Evolutionary conservation across 2,797 vertebrate genomes (phyloP).

Genomic region (Harpagifer antarcticus): DNA sequence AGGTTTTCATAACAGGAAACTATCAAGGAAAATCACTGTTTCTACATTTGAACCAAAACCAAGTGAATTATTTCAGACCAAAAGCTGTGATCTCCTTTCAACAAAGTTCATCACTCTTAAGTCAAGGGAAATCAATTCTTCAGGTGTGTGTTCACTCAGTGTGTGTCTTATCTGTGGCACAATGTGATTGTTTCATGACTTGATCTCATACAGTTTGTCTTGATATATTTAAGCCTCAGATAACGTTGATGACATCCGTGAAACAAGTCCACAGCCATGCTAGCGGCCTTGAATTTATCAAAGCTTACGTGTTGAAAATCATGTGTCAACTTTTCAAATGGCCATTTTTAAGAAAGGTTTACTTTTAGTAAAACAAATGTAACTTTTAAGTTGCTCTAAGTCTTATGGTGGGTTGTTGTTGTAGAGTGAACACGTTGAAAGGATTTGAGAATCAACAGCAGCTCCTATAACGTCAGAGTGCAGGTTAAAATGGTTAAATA

Average conservation of each 20-base stretch:
- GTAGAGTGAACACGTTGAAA: constrained; percentile 21
- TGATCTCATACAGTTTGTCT: neutral
- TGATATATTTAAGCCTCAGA: neutral
- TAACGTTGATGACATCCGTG: neutral
- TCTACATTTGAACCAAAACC: neutral
- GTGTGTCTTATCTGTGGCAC: constrained; percentile 15
- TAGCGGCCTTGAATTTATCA: neutral
- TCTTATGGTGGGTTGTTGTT: constrained; percentile 7
- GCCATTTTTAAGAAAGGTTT: neutral
- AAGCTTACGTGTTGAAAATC: no score
- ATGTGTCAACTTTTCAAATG: neutral
- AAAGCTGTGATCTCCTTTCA: neutral
- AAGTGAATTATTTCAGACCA: neutral
- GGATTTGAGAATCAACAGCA: neutral
- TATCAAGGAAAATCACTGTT: neutral
- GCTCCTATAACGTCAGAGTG: constrained; percentile 6
- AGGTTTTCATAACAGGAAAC: no score
- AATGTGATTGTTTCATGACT: neutral
- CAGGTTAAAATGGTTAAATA: constrained; percentile 33
- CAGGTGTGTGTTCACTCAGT: neutral
- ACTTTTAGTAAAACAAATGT: accelerated
- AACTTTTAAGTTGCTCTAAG: neutral
- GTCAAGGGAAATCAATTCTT: constrained; percentile 22
- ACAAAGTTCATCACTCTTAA: neutral
- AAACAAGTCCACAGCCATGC: neutral